These are phyloP conservation scores for Argentina silus DNA, from an alignment of 2,797 vertebrate genomes.

Conservation along the genomic window DNA sequence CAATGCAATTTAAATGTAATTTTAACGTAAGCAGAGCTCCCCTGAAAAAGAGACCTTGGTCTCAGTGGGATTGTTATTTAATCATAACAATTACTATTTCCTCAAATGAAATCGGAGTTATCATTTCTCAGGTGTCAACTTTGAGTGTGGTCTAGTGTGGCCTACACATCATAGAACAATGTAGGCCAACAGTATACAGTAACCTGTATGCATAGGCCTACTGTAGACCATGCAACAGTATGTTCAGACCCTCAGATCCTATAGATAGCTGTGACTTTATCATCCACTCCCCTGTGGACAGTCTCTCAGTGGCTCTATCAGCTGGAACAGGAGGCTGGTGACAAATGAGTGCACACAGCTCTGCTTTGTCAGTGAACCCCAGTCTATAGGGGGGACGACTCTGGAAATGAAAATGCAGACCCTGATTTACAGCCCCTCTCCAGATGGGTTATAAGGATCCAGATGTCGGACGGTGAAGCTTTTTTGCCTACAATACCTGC, in stretches of 20 bases:
- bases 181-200: not conserved
- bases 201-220: not conserved
- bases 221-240: not conserved
- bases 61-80: too few relatives aligned
- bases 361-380: conserved; percentile 20
- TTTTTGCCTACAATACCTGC: conserved; percentile 66
- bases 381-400: conserved; percentile 18
- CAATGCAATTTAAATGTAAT: too few relatives aligned
- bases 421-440: conserved; percentile 75
- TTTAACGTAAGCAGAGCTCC: too few relatives aligned
- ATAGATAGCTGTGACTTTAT: not conserved
- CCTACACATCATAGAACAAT: not conserved
- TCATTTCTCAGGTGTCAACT: not conserved
- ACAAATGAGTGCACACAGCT: conserved; percentile 17
- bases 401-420: conserved; percentile 76
- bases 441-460: conserved; percentile 74
- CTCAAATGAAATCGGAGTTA: not conserved
- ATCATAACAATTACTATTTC: not conserved
- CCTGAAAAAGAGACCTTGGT: too few relatives aligned
- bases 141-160: not conserved
- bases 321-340: conserved; percentile 13
- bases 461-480: conserved; percentile 72
- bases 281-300: not conserved
- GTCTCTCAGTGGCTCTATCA: conserved; percentile 11
- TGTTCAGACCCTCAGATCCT: not conserved